phyloP scores from a whole-genome alignment of 2,113 vertebrate species.

The Cephalophus harveyi region DNA sequence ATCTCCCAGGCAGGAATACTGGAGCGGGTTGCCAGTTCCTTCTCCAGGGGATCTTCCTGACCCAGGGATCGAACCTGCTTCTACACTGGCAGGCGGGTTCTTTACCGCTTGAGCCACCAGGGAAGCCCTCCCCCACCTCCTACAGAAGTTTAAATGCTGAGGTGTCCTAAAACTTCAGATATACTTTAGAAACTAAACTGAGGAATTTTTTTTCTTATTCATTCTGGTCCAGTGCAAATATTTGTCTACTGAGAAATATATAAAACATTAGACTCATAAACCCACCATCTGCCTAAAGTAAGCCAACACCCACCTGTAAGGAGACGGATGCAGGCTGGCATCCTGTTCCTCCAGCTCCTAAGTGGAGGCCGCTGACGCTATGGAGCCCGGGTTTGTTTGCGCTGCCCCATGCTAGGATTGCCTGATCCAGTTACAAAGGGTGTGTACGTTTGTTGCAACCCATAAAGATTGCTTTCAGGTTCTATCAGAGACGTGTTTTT shows the following conservation, averaged over 20 bases:
- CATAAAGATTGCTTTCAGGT: slow-evolving; percentile 46
- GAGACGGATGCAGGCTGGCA: slow-evolving; percentile 78
- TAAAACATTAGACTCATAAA: slow-evolving; percentile 67
- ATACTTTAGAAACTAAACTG: slow-evolving; percentile 68
- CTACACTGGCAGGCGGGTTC: neutral
- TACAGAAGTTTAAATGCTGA: slow-evolving; percentile 74
- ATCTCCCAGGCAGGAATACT: neutral
- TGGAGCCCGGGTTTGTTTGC: slow-evolving; percentile 72
- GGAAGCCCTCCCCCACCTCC: slow-evolving; percentile 16
- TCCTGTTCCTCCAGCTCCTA: slow-evolving; percentile 78
- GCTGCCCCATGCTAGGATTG: slow-evolving; percentile 64
- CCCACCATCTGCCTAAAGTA: slow-evolving; percentile 79
- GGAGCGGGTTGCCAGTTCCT: neutral
- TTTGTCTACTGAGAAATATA: slow-evolving; percentile 79
- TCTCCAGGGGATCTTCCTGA: neutral
- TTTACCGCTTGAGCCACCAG: neutral
- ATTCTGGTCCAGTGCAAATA: slow-evolving; percentile 81
- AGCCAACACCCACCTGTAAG: slow-evolving; percentile 75
- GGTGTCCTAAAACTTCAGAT: slow-evolving; percentile 76
- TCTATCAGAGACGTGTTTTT: slow-evolving; percentile 5
- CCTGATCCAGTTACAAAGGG: slow-evolving; percentile 67
- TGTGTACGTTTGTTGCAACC: slow-evolving; percentile 32
- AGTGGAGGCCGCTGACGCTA: slow-evolving; percentile 60
- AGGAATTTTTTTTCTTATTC: slow-evolving; percentile 70
- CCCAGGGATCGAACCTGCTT: neutral